phyloP scores from a whole-genome alignment of 2,113 vertebrate species.

The Eira barbara region DNA sequence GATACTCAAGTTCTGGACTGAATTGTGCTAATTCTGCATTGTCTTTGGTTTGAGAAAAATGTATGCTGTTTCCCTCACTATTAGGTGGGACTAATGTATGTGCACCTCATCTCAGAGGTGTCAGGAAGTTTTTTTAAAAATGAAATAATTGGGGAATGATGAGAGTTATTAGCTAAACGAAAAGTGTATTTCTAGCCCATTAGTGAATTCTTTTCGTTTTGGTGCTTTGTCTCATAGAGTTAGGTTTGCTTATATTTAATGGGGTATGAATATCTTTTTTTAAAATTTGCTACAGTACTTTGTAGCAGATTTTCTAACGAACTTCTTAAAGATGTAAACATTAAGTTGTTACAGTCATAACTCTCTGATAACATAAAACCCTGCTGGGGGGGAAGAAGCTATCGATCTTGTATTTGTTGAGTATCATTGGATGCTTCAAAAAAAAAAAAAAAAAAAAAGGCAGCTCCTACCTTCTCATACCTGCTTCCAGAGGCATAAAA shows the following conservation, averaged over 20 bases:
- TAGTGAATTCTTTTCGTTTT: background rate
- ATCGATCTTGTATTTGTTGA: background rate
- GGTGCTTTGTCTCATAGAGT: background rate
- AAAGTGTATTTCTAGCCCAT: background rate
- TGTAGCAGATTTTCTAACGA: background rate
- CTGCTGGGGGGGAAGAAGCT: background rate
- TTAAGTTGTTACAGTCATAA: background rate
- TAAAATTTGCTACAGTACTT: background rate
- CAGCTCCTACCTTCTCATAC: background rate
- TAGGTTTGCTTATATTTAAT: background rate
- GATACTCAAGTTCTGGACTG: background rate
- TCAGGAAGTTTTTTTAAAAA: background rate
- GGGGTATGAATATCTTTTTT: background rate
- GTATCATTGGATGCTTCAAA: background rate
- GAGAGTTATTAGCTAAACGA: background rate
- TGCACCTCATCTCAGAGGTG: background rate
- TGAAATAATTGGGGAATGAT: background rate
- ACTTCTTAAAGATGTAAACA: background rate
- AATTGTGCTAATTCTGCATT: background rate
- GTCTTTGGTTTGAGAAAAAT: background rate
- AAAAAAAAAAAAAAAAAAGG: background rate
- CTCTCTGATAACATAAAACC: background rate
- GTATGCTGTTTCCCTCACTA: background rate
- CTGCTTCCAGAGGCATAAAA: background rate
- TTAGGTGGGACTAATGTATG: background rate